Evolutionary conservation across 2,888 invertebrate species (phyloP).

Genomic region (Cheilosia scutellata): DNA sequence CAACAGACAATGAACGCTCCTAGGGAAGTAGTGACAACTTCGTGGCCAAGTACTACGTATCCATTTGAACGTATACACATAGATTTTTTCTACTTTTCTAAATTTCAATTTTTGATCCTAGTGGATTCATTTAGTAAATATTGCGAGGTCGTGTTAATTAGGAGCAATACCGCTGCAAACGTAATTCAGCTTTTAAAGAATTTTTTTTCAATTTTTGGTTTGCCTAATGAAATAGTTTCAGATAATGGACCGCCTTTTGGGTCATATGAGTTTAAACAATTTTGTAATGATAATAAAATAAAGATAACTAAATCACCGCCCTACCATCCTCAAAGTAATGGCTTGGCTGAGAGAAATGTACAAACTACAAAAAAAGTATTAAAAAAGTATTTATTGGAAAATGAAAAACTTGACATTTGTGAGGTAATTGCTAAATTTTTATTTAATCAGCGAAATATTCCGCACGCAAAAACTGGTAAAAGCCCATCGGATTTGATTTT

Average conservation of each 20-base stretch:
- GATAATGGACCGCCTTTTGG: slow-evolving; percentile 77
- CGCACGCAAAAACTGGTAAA: neutral
- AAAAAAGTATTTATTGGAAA: slow-evolving; percentile 58
- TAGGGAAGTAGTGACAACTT: neutral
- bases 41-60: neutral
- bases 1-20: neutral
- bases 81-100: neutral
- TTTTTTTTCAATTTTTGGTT: slow-evolving; percentile 76
- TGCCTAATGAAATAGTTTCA: slow-evolving; percentile 71
- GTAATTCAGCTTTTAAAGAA: slow-evolving; percentile 58
- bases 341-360: slow-evolving; percentile 73
- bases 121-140: slow-evolving; percentile 82
- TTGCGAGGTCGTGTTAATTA: slow-evolving; percentile 79
- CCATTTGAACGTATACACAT: neutral
- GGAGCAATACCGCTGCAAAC: slow-evolving; percentile 42
- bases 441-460: slow-evolving; percentile 7
- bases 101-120: slow-evolving; percentile 75
- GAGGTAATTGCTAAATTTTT: neutral
- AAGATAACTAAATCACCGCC: slow-evolving; percentile 71
- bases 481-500: slow-evolving; percentile 9
- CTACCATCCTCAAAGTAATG: slow-evolving; percentile 76
- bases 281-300: slow-evolving; percentile 46
- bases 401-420: slow-evolving; percentile 2
- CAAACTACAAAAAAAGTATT: slow-evolving; percentile 70
- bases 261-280: slow-evolving; percentile 19